Conservation (phyloP, 2,888 invertebrate species). For the Sepioteuthis lessoniana region DNA sequence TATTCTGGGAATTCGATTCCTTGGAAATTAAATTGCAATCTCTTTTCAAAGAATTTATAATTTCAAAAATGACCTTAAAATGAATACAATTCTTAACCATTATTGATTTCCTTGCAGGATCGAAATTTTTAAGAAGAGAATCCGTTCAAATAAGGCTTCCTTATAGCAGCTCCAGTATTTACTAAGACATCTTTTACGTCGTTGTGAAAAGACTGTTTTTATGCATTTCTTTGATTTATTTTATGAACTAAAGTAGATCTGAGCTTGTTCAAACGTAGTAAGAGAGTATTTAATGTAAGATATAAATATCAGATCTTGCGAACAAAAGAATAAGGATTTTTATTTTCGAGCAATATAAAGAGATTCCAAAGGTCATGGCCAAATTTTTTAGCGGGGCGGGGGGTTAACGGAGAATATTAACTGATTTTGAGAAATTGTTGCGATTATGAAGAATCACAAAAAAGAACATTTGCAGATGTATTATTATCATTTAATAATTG, state of each 20-base stretch:
- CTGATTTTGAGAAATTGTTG: too few species aligned
- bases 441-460: too few species aligned
- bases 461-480: too few species aligned
- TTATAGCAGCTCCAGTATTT: not conserved
- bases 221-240: not conserved
- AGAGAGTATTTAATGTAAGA: slow-evolving; percentile 14
- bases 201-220: not conserved
- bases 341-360: not conserved
- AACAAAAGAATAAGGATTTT: not conserved
- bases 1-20: not conserved
- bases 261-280: not conserved
- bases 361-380: not conserved
- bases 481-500: too few species aligned
- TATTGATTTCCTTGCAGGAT: not conserved
- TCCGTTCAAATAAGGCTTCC: not conserved
- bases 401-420: not conserved
- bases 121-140: not conserved
- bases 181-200: not conserved
- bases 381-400: too few species aligned
- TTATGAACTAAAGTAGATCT: not conserved
- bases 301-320: not conserved
- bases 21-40: not conserved
- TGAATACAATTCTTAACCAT: not conserved
- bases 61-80: not conserved
- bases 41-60: not conserved